phyloP scores from a whole-genome alignment of 1,140 invertebrate genomes.

The Rhopalosiphum maidis region DNA sequence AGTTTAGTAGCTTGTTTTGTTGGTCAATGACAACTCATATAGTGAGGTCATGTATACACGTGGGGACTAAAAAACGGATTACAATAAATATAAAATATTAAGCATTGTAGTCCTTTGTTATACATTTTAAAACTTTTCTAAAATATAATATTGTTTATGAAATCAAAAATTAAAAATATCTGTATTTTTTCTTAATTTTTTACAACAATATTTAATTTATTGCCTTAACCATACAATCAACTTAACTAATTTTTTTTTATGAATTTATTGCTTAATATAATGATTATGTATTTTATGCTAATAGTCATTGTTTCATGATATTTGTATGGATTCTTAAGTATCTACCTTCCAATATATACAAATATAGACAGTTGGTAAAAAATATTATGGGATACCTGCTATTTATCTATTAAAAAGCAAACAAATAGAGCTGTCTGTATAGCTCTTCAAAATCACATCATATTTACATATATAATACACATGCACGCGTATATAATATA shows the following conservation, averaged over 20 bases:
- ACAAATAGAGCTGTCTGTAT: not conserved
- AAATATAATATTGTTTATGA: not conserved
- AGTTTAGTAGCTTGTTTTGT: constrained; percentile 16
- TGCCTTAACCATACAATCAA: not conserved
- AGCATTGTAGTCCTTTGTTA: not conserved
- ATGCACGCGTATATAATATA: not conserved
- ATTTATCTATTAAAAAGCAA: not conserved
- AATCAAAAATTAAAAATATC: not conserved
- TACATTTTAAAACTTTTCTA: not conserved
- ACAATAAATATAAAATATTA: constrained; percentile 26
- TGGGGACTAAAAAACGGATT: not conserved
- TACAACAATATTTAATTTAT: not conserved
- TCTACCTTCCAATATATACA: not conserved
- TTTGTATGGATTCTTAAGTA: too few relatives aligned
- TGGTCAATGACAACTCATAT: constrained; percentile 30
- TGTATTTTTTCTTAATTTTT: not conserved
- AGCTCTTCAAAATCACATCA: constrained; percentile 7
- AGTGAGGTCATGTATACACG: constrained; percentile 34
- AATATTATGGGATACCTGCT: not conserved
- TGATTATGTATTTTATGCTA: too few relatives aligned
- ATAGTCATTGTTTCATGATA: too few relatives aligned
- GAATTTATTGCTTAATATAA: too few relatives aligned
- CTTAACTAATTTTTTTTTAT: not conserved
- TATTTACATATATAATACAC: not conserved
- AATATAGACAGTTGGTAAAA: not conserved